Conservation (phyloP, 2,113 vertebrate species). For the Gallinago media region DNA sequence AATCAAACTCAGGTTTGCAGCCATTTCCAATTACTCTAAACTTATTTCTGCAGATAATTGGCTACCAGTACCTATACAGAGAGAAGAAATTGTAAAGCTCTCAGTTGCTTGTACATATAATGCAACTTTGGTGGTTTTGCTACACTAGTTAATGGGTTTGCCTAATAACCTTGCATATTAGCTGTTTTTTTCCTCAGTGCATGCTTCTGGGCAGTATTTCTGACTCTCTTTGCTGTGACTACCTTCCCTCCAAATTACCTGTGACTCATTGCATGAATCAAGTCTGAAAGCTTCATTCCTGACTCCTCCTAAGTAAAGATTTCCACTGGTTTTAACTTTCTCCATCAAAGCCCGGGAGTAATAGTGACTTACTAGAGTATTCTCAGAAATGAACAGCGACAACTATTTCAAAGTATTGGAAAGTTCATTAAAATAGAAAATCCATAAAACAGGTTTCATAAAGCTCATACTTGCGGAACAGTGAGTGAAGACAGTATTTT, state of each 20-base stretch:
- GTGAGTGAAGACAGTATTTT: not conserved
- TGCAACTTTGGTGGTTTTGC: not conserved
- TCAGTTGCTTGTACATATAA: not conserved
- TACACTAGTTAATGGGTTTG: not conserved
- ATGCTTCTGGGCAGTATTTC: not conserved
- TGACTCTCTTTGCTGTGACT: not conserved
- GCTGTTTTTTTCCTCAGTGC: not conserved
- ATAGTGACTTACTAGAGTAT: not conserved
- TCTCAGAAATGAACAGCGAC: not conserved
- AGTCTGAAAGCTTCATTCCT: not conserved
- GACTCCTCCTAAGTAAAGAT: not conserved
- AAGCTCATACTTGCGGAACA: not conserved
- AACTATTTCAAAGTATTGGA: not conserved
- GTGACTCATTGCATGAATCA: not conserved
- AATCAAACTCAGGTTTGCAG: slow-evolving; percentile 9
- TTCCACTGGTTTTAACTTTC: not conserved
- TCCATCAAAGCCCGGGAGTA: not conserved
- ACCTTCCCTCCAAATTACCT: not conserved
- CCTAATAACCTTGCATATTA: not conserved
- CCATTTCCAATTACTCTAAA: not conserved
- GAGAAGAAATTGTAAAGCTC: not conserved
- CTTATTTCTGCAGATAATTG: not conserved
- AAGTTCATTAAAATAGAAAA: not conserved
- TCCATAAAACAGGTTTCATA: not conserved
- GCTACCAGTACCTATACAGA: not conserved